Base-by-base conservation (phyloP, 2,113 vertebrate species). In the Zosterops pallidus region DNA sequence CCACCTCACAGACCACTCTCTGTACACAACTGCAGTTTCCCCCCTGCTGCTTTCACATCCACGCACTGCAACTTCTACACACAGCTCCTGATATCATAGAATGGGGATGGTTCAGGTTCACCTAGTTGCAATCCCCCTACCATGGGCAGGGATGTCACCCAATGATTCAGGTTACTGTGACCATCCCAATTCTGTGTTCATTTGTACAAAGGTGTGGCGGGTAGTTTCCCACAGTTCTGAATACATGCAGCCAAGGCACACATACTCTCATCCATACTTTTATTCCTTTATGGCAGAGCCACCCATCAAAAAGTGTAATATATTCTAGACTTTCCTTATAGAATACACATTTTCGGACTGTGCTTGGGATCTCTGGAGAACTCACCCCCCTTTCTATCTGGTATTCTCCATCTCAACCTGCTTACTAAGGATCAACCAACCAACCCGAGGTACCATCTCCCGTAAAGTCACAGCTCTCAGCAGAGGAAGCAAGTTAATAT, bases 41-140 rank as follows among this genome's bases (percentile, higher is more conserved):
- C 15, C 26, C 7, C 23, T 18, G 63, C 63, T 86, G n/a, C 50
- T 81, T 47, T 70, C 63, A 53, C 21, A 60, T 31, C 19, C 1
- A 2, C 0, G 0, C n/a, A 46, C 12, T 0, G 0, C 33, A 17
- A 9, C 18, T 63, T 33, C 62, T 8, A 67, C 26, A 20, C 15
- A 16, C 10, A 28, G 25, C 24, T 44, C 14, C 12, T 29, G 57
- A 6, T 3, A 18, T 12, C 65, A 18, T 0, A 23, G 35, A 14
- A 19, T 3, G 5, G 6, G 33, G 31, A 56, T 24, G 2, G 49
- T 1, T n/a, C 35, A 65, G 17, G 37, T 39, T 23, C 29, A 41
- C 7, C 29, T 3, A 5, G 20, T 2, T 80, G 21, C 42, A 42
- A 26, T 21, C 2, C 35, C 42, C 29, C 35, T 57, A 57, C 31